phyloP scores from a whole-genome alignment of 23 tunicate species.

The Ascidia mentula region DNA sequence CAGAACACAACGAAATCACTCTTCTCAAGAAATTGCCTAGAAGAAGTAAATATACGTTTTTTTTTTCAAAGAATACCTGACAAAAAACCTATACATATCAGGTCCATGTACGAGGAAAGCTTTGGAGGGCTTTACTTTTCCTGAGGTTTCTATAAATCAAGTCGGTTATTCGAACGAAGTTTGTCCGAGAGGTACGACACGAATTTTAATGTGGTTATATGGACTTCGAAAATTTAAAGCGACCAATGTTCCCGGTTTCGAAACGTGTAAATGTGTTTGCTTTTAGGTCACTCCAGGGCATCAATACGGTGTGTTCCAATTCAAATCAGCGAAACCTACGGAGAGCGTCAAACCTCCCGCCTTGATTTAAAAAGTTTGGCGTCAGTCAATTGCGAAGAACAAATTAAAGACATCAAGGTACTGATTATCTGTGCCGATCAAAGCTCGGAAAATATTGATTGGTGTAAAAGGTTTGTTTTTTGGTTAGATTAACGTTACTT shows the following conservation, averaged over 20 bases:
- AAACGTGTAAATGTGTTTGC: neutral
- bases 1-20: neutral
- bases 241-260: neutral
- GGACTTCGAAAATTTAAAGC: neutral
- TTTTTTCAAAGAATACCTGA: too few relatives aligned
- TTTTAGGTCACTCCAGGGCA: neutral
- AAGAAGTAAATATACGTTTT: too few relatives aligned
- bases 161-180: neutral
- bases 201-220: too few relatives aligned
- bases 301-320: neutral
- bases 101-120: neutral
- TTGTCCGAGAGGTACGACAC: neutral
- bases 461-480: neutral
- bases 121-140: neutral
- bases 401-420: neutral
- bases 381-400: neutral
- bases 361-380: neutral
- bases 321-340: neutral
- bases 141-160: neutral
- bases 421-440: too few relatives aligned
- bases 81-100: neutral
- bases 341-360: neutral
- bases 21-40: neutral
- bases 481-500: neutral
- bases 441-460: neutral